Evolutionary conservation across 2,888 invertebrate genomes (phyloP).

Genomic region (Erebia palarica): DNA sequence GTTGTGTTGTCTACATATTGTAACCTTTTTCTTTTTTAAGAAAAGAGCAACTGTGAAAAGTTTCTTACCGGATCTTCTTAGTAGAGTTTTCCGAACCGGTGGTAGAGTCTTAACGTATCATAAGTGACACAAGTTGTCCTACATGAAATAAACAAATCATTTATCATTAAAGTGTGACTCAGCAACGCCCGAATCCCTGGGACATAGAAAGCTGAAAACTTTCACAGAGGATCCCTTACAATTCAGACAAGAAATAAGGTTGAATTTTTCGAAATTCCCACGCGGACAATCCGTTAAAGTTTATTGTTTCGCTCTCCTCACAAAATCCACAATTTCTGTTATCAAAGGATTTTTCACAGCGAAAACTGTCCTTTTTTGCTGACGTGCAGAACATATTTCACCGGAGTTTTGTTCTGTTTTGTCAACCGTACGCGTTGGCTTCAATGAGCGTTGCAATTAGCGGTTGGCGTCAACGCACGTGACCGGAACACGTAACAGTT

Average conservation of each 20-base stretch:
- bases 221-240: too few species aligned
- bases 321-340: neutral
- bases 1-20: too few species aligned
- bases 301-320: neutral
- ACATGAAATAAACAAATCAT: too few species aligned
- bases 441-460: constrained; percentile 11
- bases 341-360: neutral
- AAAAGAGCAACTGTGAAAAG: too few species aligned
- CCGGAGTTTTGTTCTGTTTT: neutral
- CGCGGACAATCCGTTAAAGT: neutral
- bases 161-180: neutral
- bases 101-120: too few species aligned
- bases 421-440: constrained; percentile 3
- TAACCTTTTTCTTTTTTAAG: too few species aligned
- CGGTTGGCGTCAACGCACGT: neutral
- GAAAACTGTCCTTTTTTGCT: neutral
- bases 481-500: constrained; percentile 1
- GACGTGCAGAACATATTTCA: constrained; percentile 10
- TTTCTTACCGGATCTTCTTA: too few species aligned
- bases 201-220: too few species aligned
- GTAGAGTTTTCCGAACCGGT: too few species aligned
- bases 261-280: too few species aligned
- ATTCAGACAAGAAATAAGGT: too few species aligned
- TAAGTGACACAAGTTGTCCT: too few species aligned
- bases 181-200: neutral